These are phyloP conservation scores for Drosophila neonasuta DNA, from an alignment of 2,888 invertebrate genomes.

Conservation along the genomic window DNA sequence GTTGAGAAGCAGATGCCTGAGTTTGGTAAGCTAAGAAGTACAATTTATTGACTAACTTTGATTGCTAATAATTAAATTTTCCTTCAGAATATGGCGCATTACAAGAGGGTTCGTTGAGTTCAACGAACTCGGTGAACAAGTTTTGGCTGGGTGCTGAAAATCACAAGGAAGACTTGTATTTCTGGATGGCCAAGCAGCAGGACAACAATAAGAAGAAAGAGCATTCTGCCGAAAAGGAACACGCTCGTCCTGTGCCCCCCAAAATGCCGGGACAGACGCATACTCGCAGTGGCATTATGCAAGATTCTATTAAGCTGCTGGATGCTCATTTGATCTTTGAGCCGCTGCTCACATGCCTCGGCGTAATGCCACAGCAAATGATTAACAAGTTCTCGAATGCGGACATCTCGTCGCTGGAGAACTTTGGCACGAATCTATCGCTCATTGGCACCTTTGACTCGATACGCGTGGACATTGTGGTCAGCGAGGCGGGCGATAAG, in stretches of 20 bases:
- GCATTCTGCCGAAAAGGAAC: conserved; percentile 83
- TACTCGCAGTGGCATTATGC: conserved; percentile 87
- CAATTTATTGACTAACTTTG: not conserved
- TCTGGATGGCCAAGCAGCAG: conserved; percentile 98
- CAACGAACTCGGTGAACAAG: conserved; percentile 82
- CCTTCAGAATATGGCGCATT: conserved; percentile 88
- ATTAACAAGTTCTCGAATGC: conserved; percentile 81
- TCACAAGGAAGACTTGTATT: conserved; percentile 93
- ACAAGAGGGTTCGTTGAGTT: conserved; percentile 89
- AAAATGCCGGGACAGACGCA: conserved; percentile 82
- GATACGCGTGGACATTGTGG: conserved; percentile 96
- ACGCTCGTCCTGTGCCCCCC: conserved; percentile 83
- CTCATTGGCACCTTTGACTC: conserved; percentile 92
- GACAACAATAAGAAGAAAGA: conserved; percentile 80
- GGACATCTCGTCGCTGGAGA: conserved; percentile 89
- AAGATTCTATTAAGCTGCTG: conserved; percentile 91
- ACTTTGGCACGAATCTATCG: conserved; percentile 93
- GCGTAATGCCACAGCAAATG: conserved; percentile 95
- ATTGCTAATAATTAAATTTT: not conserved
- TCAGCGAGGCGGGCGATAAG: conserved; percentile 90
- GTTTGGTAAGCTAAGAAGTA: conserved; percentile 71
- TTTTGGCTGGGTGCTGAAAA: conserved; percentile 83
- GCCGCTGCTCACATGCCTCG: conserved; percentile 93
- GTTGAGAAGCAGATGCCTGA: conserved; percentile 82
- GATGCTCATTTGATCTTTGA: conserved; percentile 97